Evolutionary conservation across 2,888 invertebrate species (phyloP), one percentile per base, ranked within the genome.

Genomic region (Argyresthia albistria): DNA sequence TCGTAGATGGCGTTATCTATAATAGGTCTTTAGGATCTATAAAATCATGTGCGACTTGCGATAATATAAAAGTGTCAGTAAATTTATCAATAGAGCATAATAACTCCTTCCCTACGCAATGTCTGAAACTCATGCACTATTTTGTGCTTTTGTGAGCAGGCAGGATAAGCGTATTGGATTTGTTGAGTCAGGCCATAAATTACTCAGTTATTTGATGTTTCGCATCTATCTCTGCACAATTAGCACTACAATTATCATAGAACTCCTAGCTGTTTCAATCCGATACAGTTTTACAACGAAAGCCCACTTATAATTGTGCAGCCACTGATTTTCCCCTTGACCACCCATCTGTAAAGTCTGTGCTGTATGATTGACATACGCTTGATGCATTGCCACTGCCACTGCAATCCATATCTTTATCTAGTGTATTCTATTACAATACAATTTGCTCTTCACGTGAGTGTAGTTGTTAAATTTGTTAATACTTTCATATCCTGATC

Each of bases 301-400:
- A 25, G 25, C 25, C 25, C 25, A 25, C 25, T 46, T 8, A 16
- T 46, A 11, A 46, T 15, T 37, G 25, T 42, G 25, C 50, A 43
- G n/a, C 16, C 1, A 10, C 12, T 11, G 16, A 56, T 55, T 59
- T 59, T 59, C 59, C 50, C 49, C 55, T 48, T 58, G 59, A 35
- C 53, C 56, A 62, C 51, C 62, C 55, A 62, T 57, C 60, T 60
- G 56, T 53, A 53, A 59, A 57, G 56, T 51, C 49, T 35, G 55
- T 53, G 55, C 59, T 56, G 57, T 60, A 54, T 53, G 46, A 46
- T 46, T 54, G 56, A 55, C 54, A 53, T 52, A 46, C 43, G 25
- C 25, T 25, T 25, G 25, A 25, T 25, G 25, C 25, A 25, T 35
- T 45, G 37, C 36, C 12, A 47, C 7, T 45, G 37, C 36, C 12